These are phyloP conservation scores for Halcyon senegalensis DNA, from an alignment of 2,113 vertebrate species.

Conservation along the genomic window DNA sequence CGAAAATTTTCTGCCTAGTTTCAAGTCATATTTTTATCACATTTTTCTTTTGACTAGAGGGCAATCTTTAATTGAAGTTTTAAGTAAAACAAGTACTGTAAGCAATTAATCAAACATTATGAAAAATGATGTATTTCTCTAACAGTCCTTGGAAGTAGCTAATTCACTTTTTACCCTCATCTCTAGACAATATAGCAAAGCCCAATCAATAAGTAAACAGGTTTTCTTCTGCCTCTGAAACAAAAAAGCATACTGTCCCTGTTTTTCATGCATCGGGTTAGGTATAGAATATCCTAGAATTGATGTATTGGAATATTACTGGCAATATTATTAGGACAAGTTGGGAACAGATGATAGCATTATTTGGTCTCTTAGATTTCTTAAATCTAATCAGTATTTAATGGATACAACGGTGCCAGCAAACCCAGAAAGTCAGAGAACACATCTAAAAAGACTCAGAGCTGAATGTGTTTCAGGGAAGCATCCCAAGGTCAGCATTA, in stretches of 20 bases:
- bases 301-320: slow-evolving; percentile 33
- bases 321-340: slow-evolving; percentile 43
- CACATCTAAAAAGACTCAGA: not conserved
- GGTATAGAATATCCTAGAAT: not conserved
- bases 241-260: not conserved
- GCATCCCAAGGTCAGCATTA: slow-evolving; percentile 9
- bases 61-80: slow-evolving; percentile 68
- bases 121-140: slow-evolving; percentile 56
- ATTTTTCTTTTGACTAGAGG: slow-evolving; percentile 64
- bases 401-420: not conserved
- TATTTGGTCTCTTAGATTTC: slow-evolving; percentile 43
- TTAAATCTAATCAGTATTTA: slow-evolving; percentile 60
- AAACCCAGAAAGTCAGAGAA: slow-evolving; percentile 32
- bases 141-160: slow-evolving; percentile 40
- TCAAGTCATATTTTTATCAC: slow-evolving; percentile 53
- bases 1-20: slow-evolving; percentile 42
- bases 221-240: slow-evolving; percentile 22
- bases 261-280: not conserved
- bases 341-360: slow-evolving; percentile 27
- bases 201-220: slow-evolving; percentile 7
- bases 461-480: not conserved
- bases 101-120: slow-evolving; percentile 59
- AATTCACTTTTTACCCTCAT: slow-evolving; percentile 35
- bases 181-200: slow-evolving; percentile 36
- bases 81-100: slow-evolving; percentile 60